phyloP scores from a whole-genome alignment of 2,113 vertebrate species.

The Siphamia tubifer region DNA sequence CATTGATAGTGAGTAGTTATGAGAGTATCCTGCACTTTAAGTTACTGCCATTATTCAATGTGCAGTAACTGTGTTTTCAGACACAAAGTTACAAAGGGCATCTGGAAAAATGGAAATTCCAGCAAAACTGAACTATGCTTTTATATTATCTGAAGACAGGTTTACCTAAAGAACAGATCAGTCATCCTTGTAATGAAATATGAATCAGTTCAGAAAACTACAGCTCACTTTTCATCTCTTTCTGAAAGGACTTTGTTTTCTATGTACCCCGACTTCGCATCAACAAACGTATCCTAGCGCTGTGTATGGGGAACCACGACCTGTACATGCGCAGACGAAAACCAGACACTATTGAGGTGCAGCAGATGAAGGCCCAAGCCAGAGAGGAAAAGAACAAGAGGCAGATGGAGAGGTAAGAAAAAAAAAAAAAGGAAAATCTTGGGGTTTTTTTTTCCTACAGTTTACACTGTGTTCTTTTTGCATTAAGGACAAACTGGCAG shows the following conservation, averaged over 20 bases:
- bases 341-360: slow-evolving; percentile 97
- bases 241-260: slow-evolving; percentile 92
- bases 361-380: slow-evolving; percentile 99
- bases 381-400: slow-evolving; percentile 96
- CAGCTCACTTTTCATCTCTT: not conserved
- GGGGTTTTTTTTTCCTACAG: slow-evolving; percentile 22
- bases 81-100: not conserved
- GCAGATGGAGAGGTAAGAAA: slow-evolving; percentile 88
- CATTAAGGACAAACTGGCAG: slow-evolving; percentile 55
- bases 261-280: slow-evolving; percentile 95
- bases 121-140: slow-evolving; percentile 3
- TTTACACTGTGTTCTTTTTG: slow-evolving; percentile 64
- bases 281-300: slow-evolving; percentile 96
- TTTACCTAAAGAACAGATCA: not conserved
- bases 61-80: slow-evolving; percentile 1
- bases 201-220: not conserved
- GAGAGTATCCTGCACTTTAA: slow-evolving; percentile 39
- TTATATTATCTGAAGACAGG: not conserved
- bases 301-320: slow-evolving; percentile 99
- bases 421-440: slow-evolving; percentile 5
- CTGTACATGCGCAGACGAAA: slow-evolving; percentile 97
- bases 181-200: not conserved
- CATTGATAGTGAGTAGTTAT: slow-evolving; percentile 12
- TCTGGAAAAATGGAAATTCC: not conserved
- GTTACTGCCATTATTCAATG: slow-evolving; percentile 17